Evolutionary conservation across 2,797 vertebrate genomes (phyloP), one percentile per base, ranked within the genome.

Genomic region (Macrochelys suwanniensis): DNA sequence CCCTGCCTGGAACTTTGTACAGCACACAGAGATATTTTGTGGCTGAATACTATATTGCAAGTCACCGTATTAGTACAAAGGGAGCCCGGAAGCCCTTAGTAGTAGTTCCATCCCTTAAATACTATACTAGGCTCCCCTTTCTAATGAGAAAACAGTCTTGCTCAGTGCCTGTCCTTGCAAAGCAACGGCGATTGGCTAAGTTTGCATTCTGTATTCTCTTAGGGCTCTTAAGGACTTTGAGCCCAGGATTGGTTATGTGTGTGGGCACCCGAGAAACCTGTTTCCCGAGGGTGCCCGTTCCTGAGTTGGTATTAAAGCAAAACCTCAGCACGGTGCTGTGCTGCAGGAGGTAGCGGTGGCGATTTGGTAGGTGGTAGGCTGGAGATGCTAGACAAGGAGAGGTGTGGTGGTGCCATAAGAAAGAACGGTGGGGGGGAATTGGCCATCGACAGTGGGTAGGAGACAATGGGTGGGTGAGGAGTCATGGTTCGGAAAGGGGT

Each of bases 51-150:
- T 21, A 13, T 1, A 10, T 0, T 5, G 56, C 0, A n/a, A 42
- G 61, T 45, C 84, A 57, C 91, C 76, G 53, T 81, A 93, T 90
- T 74, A 68, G 45, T 78, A 71, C 16, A 79, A 61, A 74, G 16
- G 74, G 33, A 78, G 59, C 53, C 87, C 1, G 0, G 78, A 85
- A 88, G 26, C 47, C 31, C 82, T 90, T 80, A 71, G 9, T 51
- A 83, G n/a, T 82, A 47, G 21, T 54, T 51, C 13, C 9, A 51
- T 16, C 0, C 19, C 49, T 45, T 53, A 56, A 31, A 19, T 26
- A 28, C 12, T 45, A 65, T 71, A 78, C 3, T 54, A 33, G 26
- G 6, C 31, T 23, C 49, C 15, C 13, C 50, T 47, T 74, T 71
- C 5, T 5, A 79, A 50, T 0, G 28, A 85, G 59, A 87, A 51